Conservation (phyloP, 2,888 invertebrate genomes). For the Heteromyza rotundicornis region DNA sequence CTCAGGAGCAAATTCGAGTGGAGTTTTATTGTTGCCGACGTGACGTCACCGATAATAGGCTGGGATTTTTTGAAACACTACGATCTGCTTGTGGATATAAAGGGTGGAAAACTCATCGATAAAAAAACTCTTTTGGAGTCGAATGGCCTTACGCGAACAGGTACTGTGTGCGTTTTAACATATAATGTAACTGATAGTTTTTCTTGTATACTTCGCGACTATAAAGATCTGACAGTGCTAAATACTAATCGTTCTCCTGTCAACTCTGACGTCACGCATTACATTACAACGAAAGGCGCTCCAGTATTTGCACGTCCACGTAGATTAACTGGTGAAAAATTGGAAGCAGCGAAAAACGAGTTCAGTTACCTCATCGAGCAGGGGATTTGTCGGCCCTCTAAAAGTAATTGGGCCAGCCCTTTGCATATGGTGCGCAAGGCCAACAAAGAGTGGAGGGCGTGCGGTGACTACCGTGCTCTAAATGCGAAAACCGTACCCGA, state of each 20-base stretch:
- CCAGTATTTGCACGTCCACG: slow-evolving; percentile 23
- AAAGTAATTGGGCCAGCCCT: slow-evolving; percentile 57
- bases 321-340: slow-evolving; percentile 18
- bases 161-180: neutral
- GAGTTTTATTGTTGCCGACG: slow-evolving; percentile 23
- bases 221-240: neutral
- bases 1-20: slow-evolving; percentile 20
- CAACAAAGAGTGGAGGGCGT: slow-evolving; percentile 41
- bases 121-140: neutral
- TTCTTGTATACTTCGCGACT: neutral
- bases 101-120: slow-evolving; percentile 9
- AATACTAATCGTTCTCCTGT: neutral
- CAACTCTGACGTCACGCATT: slow-evolving; percentile 10
- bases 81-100: slow-evolving; percentile 17
- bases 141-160: neutral
- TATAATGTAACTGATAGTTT: neutral
- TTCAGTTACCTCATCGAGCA: slow-evolving; percentile 34
- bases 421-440: slow-evolving; percentile 46
- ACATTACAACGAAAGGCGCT: slow-evolving; percentile 21
- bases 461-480: slow-evolving; percentile 42
- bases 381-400: slow-evolving; percentile 59
- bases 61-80: slow-evolving; percentile 19
- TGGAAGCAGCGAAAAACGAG: slow-evolving; percentile 24
- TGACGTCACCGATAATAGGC: slow-evolving; percentile 21
- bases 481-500: slow-evolving; percentile 50